Evolutionary conservation across 1,140 invertebrate genomes (phyloP), one percentile per base, ranked within the genome.

Genomic region (Ericerus pela): DNA sequence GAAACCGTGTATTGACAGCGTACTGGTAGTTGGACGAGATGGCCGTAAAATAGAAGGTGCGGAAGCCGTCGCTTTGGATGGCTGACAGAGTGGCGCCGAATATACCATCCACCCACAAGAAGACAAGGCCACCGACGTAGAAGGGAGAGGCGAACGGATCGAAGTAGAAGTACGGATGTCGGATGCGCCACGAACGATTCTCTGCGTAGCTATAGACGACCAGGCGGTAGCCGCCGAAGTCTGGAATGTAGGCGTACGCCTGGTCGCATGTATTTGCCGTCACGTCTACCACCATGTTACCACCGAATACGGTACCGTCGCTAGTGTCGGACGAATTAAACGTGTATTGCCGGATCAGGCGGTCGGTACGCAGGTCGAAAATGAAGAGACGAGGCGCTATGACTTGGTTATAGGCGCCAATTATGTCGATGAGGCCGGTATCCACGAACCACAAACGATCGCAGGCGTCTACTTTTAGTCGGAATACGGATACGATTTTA

Each of bases 31-130:
- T 70, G 62, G 82, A 85, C 30, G 83, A 79, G 26, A 88, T 65
- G 1, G 85, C 83, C 63, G 80, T 82, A 69, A 87, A 88, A 65
- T 80, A 84, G 8, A 87, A 67, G 0, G 77, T 80, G 58, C 81
- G 75, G 60, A 71, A 83, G 29, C 82, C 82, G 61, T 83, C 79
- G n/a, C 67, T 57, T 1, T 76, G 71, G 11, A 76, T 65, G 1
- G 82, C 77, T 0, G 83, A 79, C 3, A 86, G 64, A 1, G 79
- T 75, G 68, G 86, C 80, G 0, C 84, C 84, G 59, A 87, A 87
- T 38, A 88, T 84, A 6, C 84, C 85, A 68, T 88, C 85, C 5
- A 74, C 75, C 85, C 84, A 87, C 67, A 86, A 83, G 72, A 85
- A 88, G 64, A 85, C 85, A 1, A 87, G 65, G 2, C 83, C 83